phyloP scores from a whole-genome alignment of 2,888 invertebrate genomes.

The Stramonita haemastoma region DNA sequence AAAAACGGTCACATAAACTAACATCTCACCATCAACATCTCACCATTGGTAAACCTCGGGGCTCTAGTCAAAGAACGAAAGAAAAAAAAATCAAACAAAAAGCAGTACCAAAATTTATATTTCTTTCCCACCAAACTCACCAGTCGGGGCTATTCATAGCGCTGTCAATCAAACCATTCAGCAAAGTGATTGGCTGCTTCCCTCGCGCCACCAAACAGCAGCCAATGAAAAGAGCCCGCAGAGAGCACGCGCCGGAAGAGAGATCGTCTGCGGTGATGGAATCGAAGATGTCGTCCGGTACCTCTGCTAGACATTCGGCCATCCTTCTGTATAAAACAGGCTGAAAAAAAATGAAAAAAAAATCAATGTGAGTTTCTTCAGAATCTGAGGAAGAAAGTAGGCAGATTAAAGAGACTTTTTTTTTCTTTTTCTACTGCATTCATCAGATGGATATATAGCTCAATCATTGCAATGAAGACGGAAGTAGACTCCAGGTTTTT shows the following conservation, averaged over 20 bases:
- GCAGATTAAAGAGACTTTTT: too few species aligned
- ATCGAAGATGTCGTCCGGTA: conserved; percentile 71
- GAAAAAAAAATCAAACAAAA: not conserved
- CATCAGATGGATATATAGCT: too few species aligned
- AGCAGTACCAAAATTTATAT: not conserved
- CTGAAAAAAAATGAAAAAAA: conserved; percentile 29
- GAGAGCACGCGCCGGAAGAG: conserved; percentile 46
- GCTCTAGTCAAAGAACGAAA: not conserved
- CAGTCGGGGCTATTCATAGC: conserved; percentile 56
- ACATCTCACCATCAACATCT: too few species aligned
- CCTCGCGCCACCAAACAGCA: conserved; percentile 69
- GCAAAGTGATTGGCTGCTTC: conserved; percentile 68
- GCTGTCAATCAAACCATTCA: conserved; percentile 72
- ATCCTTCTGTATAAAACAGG: conserved; percentile 42
- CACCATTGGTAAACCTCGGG: too few species aligned
- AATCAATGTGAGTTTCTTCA: not conserved
- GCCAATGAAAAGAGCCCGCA: conserved; percentile 61
- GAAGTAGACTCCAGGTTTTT: too few species aligned
- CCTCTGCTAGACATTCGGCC: conserved; percentile 63
- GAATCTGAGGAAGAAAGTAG: too few species aligned
- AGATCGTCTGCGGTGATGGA: conserved; percentile 65
- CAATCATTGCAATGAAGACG: too few species aligned
- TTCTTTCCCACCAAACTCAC: conserved; percentile 43
- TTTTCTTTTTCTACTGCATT: too few species aligned
- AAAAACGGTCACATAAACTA: too few species aligned